Base-by-base conservation (phyloP, 2,113 vertebrate species). In the Vidua macroura region DNA sequence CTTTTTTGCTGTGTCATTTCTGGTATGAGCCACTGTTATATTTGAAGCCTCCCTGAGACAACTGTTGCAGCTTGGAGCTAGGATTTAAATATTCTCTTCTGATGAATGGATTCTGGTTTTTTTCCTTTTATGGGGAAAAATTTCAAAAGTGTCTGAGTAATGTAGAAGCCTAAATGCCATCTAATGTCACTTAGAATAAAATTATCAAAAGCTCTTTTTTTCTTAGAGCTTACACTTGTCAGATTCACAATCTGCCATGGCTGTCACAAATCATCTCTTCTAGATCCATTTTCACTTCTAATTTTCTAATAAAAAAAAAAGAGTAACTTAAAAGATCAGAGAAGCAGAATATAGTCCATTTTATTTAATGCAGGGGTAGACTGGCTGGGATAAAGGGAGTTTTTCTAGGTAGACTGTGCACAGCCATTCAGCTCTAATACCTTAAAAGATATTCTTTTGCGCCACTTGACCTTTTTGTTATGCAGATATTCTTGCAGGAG, bases 401-500 rank as follows among this genome's bases (percentile, higher is more conserved):
- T 96, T 96, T 90, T 13, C 44, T 88, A 70, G 75, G 60, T 49
- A 80, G 48, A 74, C 8, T 4, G 4, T 35, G 62, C 14, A 44
- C 9, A 83, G 53, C 35, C 75, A 35, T 63, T 93, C 41, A 63
- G 8, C 11, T 63, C 41, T 90, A 88, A 96, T 68, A 77, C 1
- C 4, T 80, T 81, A 86, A 93, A 78, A 87, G 44, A 63, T 81
- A 94, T 88, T 88, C 75, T 94, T 96, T 94, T 86, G 85, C 85
- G 41, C 88, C 85, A 90, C 85, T 95, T 97, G 96, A 96, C 94
- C 96, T 96, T 97, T 96, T 95, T 90, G 83, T 92, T 97, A 96
- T 96, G 94, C 93, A 97, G 94, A 96, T 96, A 92, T 90, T 93
- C 92, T 95, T 94, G 76, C 79, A 83, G 83, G 76, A 86, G 48